These are phyloP conservation scores for Rhabdomys pumilio DNA, from an alignment of 2,797 vertebrate species.

Conservation along the genomic window DNA sequence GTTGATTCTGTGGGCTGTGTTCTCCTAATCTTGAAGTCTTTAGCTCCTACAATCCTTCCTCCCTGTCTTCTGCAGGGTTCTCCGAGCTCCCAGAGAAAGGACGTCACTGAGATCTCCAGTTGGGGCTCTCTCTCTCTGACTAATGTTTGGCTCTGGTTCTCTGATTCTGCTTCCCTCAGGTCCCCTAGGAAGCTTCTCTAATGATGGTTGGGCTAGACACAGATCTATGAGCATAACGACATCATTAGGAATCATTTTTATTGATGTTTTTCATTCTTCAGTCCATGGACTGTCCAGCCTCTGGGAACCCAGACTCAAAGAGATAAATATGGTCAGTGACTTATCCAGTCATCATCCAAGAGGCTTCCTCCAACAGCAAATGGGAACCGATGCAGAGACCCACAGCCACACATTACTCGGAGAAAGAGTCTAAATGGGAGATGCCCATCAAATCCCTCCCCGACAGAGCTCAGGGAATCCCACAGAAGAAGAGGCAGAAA, in stretches of 20 bases:
- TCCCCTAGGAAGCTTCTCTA: not conserved
- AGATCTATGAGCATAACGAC: not conserved
- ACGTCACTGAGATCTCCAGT: not conserved
- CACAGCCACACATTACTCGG: not conserved
- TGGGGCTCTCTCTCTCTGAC: not conserved
- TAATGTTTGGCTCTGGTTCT: not conserved
- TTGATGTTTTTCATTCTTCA: not conserved
- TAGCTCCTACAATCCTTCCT: not conserved
- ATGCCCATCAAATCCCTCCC: not conserved
- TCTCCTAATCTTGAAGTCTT: not conserved
- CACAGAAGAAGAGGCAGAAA: not conserved
- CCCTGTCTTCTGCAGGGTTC: not conserved
- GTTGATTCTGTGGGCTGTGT: not conserved
- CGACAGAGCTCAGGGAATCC: not conserved
- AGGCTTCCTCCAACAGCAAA: not conserved
- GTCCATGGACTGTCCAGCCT: not conserved
- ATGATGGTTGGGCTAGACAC: no score
- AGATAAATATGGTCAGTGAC: not conserved
- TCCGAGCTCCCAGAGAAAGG: not conserved
- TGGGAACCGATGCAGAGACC: not conserved
- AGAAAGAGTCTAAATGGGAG: not conserved
- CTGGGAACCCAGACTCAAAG: not conserved
- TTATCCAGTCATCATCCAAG: not conserved
- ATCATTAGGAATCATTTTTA: not conserved
- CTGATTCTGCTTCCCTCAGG: not conserved